Percentiles rank a stretch among this genome's conserved stretches.
Evolutionary conservation across 2,797 vertebrate species (phyloP).

Genomic region (Poeciliopsis paucimaculata): DNA sequence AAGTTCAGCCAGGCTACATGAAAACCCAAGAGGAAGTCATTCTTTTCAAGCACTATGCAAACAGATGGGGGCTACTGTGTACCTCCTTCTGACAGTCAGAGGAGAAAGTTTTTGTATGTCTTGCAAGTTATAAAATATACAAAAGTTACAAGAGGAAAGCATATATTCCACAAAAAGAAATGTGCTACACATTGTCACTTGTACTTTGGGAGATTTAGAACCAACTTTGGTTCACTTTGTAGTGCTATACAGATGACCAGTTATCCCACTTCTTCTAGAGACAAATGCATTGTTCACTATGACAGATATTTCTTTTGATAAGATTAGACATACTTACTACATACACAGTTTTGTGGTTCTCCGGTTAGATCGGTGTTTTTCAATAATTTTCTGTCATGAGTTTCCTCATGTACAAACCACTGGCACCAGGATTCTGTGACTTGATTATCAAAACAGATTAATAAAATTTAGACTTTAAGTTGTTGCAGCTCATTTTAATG

Average conservation of each 20-base stretch:
- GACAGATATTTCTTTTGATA: neutral
- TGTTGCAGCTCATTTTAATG: too few species aligned
- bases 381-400: too few species aligned
- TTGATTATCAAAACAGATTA: too few species aligned
- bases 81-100: slow-evolving; percentile 45
- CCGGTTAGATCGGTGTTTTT: neutral
- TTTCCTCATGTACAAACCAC: too few species aligned
- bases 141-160: slow-evolving; percentile 36
- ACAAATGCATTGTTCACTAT: neutral
- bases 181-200: slow-evolving; percentile 50
- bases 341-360: neutral
- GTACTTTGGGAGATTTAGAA: slow-evolving; percentile 34
- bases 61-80: slow-evolving; percentile 52
- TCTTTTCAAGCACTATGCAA: slow-evolving; percentile 33
- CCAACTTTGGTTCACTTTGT: slow-evolving; percentile 11
- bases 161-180: slow-evolving; percentile 40
- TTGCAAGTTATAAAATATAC: neutral
- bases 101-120: slow-evolving; percentile 38
- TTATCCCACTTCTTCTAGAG: neutral
- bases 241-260: neutral
- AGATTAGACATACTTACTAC: neutral
- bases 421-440: too few species aligned
- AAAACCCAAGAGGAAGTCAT: slow-evolving; percentile 38
- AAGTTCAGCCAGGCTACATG: slow-evolving; percentile 32
- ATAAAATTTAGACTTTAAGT: too few species aligned